Base-by-base conservation (phyloP, 2,113 vertebrate genomes). In the Notothenia rossii region DNA sequence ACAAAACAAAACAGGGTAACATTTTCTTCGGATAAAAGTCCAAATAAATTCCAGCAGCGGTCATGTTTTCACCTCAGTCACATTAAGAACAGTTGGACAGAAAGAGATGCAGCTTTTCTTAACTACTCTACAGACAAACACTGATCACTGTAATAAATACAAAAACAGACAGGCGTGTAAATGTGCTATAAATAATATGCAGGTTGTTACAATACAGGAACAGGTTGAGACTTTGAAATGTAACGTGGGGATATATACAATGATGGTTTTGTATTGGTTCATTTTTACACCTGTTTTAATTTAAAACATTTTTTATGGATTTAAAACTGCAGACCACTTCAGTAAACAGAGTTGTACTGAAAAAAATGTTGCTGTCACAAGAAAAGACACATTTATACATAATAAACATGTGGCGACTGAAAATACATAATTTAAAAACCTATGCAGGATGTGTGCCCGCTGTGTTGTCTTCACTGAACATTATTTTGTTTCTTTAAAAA, bases 101-200 rank as follows among this genome's bases (percentile, higher is more conserved):
- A 86, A 81, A 55, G 64, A 82, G 55, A 88, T 83, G 87, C 82
- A 88, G 72, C 78, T 85, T 83, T 82, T 46, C 48, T 85, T 71
- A 25, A 72, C 87, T 90, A 89, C 49, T 83, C 82, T 76, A 91
- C 25, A 68, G 59, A 89, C 85, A 83, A 87, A 89, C 70, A 89
- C 73, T 46, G 1, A 86, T 72, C 58, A 93, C 78, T 65, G 74
- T 80, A 94, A 94, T 94, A 94, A 95, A 93, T 94, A 95, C 85
- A 92, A 93, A 91, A 92, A 90, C 72, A 86, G 72, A 92, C 70
- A 75, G 79, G 71, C 22, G 63, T 86, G 71, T 79, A 79, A 82
- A 72, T 82, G 72, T 72, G 54, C 80, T 86, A 92, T 94, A 94
- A 94, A 95, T 93, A 93, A 93, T 83, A 83, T 86, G 80, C 71